Evolutionary conservation across 2,113 vertebrate species (phyloP), one percentile per base, ranked within the genome.

Genomic region (Mus pahari): DNA sequence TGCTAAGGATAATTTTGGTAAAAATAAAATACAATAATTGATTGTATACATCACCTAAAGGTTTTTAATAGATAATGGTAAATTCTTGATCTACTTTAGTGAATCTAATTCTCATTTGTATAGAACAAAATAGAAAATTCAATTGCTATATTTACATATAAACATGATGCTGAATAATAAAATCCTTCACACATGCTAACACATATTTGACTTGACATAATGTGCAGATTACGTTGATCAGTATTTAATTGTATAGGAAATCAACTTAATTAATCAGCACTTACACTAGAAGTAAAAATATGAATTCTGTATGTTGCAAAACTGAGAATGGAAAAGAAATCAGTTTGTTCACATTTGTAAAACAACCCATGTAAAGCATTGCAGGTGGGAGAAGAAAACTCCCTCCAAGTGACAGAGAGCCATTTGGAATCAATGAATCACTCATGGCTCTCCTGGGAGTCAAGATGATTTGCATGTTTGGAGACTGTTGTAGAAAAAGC

Each of bases 361-460:
- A 92, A 92, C 42, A 91, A 50, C 42, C 64, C 64, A 26, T 55
- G 3, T 86, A 86, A 96, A 96, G 20, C 33, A 91, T 3, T 84
- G 26, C 14, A 92, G 39, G 70, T 74, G 70, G 17, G 48, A 95
- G 13, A 86, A 31, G 19, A 96, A 17, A 96, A 86, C 13, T 92
- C n/a, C 45, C 60, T 86, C 50, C 48, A 86, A 97, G 86, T 91
- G 73, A 95, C 55, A 91, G 66, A 82, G 90, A 78, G 42, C 45
- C 62, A 91, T 92, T 96, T 42, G 22, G 19, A 93, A 64, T 90
- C 90, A 71, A 26, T 94, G 86, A 96, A 94, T 96, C 94, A 94
- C 48, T 17, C 87, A 62, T 10, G 19, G 48, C 28, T 94, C 82
- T 94, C 24, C 0, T 60, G 86, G 24, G 58, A 97, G 87, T 33